phyloP scores from a whole-genome alignment of 2,888 invertebrate species.

The Andrena chrysosceles region DNA sequence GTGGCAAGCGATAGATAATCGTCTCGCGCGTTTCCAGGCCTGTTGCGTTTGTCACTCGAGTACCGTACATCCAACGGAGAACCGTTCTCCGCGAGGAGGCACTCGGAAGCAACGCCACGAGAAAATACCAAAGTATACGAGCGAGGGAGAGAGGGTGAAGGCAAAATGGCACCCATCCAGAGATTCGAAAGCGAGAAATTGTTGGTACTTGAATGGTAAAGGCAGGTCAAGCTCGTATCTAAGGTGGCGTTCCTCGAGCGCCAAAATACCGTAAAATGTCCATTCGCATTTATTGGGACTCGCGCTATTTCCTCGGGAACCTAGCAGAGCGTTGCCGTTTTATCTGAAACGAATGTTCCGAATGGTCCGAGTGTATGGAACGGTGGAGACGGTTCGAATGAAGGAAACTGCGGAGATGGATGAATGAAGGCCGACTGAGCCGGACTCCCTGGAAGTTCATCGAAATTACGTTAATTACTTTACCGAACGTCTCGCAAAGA shows the following conservation, averaged over 20 bases:
- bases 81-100: neutral
- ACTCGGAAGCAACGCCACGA: neutral
- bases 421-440: neutral
- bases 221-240: too few species aligned
- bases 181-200: too few species aligned
- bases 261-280: too few species aligned
- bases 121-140: too few species aligned
- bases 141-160: neutral
- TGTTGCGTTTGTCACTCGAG: neutral
- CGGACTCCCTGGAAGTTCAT: neutral
- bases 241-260: too few species aligned
- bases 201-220: too few species aligned
- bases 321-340: neutral
- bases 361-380: neutral
- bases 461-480: constrained; percentile 40
- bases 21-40: constrained; percentile 5
- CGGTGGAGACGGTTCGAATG: neutral
- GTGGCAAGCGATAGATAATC: constrained; percentile 22
- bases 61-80: neutral
- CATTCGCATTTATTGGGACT: too few species aligned
- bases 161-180: too few species aligned
- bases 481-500: constrained; percentile 29
- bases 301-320: too few species aligned
- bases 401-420: constrained; percentile 1
- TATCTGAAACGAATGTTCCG: neutral